These are phyloP conservation scores for Pavo muticus DNA, from an alignment of 2,113 vertebrate genomes.

Conservation along the genomic window DNA sequence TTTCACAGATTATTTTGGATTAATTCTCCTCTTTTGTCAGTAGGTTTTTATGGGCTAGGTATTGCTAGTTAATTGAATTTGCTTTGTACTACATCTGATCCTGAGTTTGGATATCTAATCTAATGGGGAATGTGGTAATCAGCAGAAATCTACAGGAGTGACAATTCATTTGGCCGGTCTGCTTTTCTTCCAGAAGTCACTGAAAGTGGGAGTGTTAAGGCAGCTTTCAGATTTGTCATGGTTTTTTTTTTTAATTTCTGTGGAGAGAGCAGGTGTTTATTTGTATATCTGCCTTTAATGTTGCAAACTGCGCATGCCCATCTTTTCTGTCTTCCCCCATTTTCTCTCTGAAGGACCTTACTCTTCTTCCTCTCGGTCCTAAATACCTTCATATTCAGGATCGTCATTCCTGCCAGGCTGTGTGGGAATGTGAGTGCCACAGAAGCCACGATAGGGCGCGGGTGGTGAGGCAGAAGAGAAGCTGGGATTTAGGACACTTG, in stretches of 20 bases:
- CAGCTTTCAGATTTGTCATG: neutral
- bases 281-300: neutral
- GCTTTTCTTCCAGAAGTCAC: neutral
- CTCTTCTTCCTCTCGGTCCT: neutral
- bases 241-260: neutral
- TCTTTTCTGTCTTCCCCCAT: neutral
- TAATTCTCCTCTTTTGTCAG: neutral
- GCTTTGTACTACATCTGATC: neutral
- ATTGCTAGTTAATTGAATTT: neutral
- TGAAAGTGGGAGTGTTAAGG: neutral
- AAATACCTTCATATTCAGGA: neutral
- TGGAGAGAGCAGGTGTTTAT: neutral
- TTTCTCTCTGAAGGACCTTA: neutral
- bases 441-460: neutral
- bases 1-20: neutral
- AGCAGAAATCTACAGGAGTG: neutral
- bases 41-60: neutral
- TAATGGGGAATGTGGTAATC: neutral
- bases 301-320: neutral
- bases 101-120: neutral
- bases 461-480: neutral
- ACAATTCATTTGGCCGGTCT: neutral
- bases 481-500: neutral
- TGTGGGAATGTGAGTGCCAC: fast-evolving
- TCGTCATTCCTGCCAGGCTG: neutral